These are phyloP conservation scores for Noctua janthina DNA, from an alignment of 2,888 invertebrate species.

Conservation along the genomic window DNA sequence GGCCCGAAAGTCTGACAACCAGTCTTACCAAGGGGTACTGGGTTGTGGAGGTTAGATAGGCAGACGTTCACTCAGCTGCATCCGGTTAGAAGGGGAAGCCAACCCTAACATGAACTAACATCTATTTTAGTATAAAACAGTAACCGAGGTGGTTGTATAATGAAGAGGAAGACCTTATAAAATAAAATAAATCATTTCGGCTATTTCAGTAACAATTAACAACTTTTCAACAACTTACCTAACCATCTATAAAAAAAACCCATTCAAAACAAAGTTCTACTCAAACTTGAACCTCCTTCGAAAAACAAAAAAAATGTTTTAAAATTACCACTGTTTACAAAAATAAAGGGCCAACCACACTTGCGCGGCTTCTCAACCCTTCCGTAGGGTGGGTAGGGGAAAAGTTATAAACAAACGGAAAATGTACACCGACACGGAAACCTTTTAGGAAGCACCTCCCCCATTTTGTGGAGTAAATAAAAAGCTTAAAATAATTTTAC, in stretches of 20 bases:
- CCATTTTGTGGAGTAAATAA: constrained; percentile 73
- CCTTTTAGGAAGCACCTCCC: constrained; percentile 88
- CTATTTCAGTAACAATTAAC: constrained; percentile 24
- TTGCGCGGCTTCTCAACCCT: constrained; percentile 86
- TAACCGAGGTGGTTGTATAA: too few species aligned
- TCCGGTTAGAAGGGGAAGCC: background rate
- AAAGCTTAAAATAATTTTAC: constrained; percentile 77
- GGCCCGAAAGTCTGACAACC: background rate
- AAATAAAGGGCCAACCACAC: constrained; percentile 67
- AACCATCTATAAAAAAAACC: background rate
- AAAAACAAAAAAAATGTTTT: constrained; percentile 35
- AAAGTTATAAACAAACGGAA: constrained; percentile 73
- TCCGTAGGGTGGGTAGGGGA: constrained; percentile 68
- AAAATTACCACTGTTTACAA: constrained; percentile 62
- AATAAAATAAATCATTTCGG: background rate
- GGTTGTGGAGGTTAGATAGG: background rate
- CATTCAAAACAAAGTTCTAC: constrained; percentile 17
- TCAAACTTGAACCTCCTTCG: constrained; percentile 37
- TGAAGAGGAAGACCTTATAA: constrained; percentile 6
- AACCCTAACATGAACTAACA: too few species aligned
- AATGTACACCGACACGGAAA: constrained; percentile 84
- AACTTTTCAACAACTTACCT: constrained; percentile 22
- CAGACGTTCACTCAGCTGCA: background rate
- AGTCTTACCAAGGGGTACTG: background rate
- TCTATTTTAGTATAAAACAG: too few species aligned